Evolutionary conservation across 2,888 invertebrate species (phyloP), one percentile per base, ranked within the genome.

Genomic region (Pandemis heparana): DNA sequence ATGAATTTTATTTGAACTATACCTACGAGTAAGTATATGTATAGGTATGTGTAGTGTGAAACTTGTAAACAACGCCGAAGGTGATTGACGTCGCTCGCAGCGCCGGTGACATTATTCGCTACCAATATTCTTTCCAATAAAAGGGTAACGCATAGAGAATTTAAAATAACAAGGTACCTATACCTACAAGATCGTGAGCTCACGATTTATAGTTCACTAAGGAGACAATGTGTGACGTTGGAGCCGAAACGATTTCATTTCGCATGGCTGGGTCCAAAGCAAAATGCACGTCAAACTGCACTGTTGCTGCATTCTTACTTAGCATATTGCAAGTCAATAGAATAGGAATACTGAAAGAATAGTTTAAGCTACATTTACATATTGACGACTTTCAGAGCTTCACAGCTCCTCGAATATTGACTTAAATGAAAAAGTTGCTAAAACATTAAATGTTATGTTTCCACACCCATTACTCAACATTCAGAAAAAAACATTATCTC

Each of bases 251-350:
- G 39, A 56, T 41, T 66, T 66, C 39, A 41, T 66, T 66, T 56
- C 41, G 41, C 18, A 56, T 56, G 56, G 41, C 51, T 56, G 66
- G 51, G 8, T 23, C 53, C 12, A 41, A 12, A 53, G 12, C 56
- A 41, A 56, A 66, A 56, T 56, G 48, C 39, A 53, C 8, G 66
- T 23, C 38, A 9, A 53, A 41, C 18, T 41, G 56, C 65, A 53
- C 9, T 66, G 56, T 41, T 56, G 56, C 66, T 66, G 53, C 56
- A 56, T 56, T 56, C 62, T 23, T 66, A 56, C 18, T 56, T 41
- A n/a, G 53, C 56, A 66, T 66, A 56, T 56, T 66, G 66, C 16
- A 18, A 38, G 56, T 23, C 56, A 23, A 56, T 41, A 23, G 38
- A 23, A 56, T 41, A 23, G 38, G 9, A 23, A 41, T 66, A 43